These are phyloP conservation scores for Acestrorhynchus altus DNA, from an alignment of 2,797 vertebrate genomes.

Conservation along the genomic window DNA sequence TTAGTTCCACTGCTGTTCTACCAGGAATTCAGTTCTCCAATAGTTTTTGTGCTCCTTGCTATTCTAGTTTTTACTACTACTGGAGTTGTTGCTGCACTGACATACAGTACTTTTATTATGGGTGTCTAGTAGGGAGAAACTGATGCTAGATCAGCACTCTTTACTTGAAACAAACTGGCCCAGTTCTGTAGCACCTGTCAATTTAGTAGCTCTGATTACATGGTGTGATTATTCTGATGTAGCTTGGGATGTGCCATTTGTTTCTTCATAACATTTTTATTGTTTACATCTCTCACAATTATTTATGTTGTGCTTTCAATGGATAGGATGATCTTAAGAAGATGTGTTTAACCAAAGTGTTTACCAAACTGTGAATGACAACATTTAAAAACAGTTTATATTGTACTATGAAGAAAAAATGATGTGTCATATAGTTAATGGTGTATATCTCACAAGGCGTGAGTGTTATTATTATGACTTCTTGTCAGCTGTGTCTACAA, in stretches of 20 bases:
- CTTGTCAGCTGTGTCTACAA: constrained; percentile 43
- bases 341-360: constrained; percentile 82
- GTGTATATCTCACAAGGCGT: constrained; percentile 57
- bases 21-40: background rate
- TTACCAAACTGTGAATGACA: constrained; percentile 76
- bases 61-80: background rate
- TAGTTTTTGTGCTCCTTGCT: background rate
- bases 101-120: too few species aligned
- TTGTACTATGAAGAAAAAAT: constrained; percentile 47
- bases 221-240: constrained; percentile 65
- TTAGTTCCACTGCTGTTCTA: background rate
- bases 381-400: constrained; percentile 70
- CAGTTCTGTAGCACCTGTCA: constrained; percentile 31
- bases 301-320: constrained; percentile 29
- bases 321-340: constrained; percentile 37
- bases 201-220: background rate
- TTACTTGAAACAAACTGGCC: background rate
- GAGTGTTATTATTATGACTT: constrained; percentile 40
- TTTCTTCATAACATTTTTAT: constrained; percentile 53
- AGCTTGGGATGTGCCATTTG: constrained; percentile 75
- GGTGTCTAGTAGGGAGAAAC: background rate
- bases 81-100: background rate
- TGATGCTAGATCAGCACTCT: background rate
- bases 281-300: constrained; percentile 38
- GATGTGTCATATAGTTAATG: constrained; percentile 48